Conservation (phyloP, 2,113 vertebrate species). For the Istiophorus platypterus region DNA sequence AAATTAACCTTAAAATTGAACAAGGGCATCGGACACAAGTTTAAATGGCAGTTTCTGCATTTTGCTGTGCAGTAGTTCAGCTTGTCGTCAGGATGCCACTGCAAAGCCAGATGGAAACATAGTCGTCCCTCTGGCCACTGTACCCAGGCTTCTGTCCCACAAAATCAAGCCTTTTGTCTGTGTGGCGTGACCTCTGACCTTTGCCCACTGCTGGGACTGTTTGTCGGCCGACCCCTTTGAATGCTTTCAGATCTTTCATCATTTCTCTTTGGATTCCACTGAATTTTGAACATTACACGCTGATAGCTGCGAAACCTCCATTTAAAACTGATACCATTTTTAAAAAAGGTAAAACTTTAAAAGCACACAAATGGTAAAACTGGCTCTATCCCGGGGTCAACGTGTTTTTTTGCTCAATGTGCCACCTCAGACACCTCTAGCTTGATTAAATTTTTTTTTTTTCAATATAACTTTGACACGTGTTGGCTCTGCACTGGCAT, state of each 20-base stretch:
- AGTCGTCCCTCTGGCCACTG: too few species aligned
- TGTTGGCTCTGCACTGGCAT: constrained; percentile 50
- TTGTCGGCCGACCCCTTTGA: not conserved
- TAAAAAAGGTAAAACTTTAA: not conserved
- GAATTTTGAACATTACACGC: too few species aligned
- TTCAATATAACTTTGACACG: constrained; percentile 29
- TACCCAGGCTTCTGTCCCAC: not conserved
- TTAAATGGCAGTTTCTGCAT: too few species aligned
- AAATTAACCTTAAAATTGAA: not conserved
- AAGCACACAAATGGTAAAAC: not conserved
- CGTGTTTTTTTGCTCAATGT: not conserved
- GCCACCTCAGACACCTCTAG: constrained; percentile 5
- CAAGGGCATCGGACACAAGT: too few species aligned
- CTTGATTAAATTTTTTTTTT: too few species aligned
- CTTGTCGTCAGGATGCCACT: too few species aligned
- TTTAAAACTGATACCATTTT: not conserved
- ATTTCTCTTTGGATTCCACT: not conserved
- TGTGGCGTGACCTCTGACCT: not conserved
- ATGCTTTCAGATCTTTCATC: too few species aligned
- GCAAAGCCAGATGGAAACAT: not conserved
- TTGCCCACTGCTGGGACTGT: not conserved
- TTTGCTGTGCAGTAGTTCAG: too few species aligned
- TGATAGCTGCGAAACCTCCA: too few species aligned
- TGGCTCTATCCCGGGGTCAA: not conserved
- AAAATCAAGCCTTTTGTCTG: not conserved